phyloP scores from a whole-genome alignment of 2,797 vertebrate species.

The Chelon labrosus region DNA sequence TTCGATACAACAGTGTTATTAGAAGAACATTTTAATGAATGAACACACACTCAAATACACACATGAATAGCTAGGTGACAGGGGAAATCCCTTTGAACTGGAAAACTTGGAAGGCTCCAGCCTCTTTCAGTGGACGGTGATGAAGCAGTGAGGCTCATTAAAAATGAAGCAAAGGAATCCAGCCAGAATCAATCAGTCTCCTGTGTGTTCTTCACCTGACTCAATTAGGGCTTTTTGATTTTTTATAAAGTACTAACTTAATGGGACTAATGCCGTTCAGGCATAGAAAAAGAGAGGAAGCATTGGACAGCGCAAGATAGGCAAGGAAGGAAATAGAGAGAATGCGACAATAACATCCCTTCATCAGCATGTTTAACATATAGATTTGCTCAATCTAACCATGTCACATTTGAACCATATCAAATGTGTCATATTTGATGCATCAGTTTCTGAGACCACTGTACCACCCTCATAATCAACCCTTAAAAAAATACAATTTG shows the following conservation, averaged over 20 bases:
- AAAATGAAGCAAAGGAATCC: constrained; percentile 38
- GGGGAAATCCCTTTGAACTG: constrained; percentile 46
- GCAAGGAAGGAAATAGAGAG: background rate
- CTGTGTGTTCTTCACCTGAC: constrained; percentile 55
- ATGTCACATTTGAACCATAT: no score
- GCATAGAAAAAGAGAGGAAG: constrained; percentile 5
- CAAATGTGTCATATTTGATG: no score
- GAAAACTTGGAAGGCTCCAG: constrained; percentile 37
- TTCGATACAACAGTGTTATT: background rate
- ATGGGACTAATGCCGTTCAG: constrained; percentile 43
- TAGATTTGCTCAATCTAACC: no score
- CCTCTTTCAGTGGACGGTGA: constrained; percentile 22
- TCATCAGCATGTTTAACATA: no score
- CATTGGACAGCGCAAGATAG: constrained; percentile 4
- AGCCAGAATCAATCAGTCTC: constrained; percentile 60
- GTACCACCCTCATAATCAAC: no score
- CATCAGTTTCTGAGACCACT: no score
- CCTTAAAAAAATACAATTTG: no score
- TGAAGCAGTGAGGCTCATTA: constrained; percentile 38
- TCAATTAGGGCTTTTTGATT: constrained; percentile 46
- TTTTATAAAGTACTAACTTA: constrained; percentile 48
- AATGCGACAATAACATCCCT: background rate
- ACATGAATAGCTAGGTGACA: constrained; percentile 6
- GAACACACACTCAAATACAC: constrained; percentile 10
- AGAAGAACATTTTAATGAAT: constrained; percentile 5